phyloP scores from a whole-genome alignment of 2,113 vertebrate species.

The Spea bombifrons region DNA sequence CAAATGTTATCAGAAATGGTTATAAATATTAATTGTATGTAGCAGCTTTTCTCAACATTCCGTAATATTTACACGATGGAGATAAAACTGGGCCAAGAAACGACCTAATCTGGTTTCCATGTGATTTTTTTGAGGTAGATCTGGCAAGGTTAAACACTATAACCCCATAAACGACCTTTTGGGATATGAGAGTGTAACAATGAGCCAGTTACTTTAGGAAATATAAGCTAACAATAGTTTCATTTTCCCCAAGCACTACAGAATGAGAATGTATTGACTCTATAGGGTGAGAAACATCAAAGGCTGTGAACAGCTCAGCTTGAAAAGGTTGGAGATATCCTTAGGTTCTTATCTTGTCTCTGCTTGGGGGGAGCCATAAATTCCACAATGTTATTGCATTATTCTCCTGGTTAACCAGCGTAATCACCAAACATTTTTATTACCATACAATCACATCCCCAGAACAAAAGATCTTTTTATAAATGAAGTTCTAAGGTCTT shows the following conservation, averaged over 20 bases:
- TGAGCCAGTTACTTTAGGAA: background rate
- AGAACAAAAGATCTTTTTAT: constrained; percentile 20
- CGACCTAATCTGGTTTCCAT: too few relatives aligned
- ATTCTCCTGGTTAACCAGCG: constrained; percentile 40
- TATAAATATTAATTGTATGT: too few relatives aligned
- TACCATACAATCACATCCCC: constrained; percentile 39
- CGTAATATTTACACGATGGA: too few relatives aligned
- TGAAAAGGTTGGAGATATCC: constrained; percentile 69
- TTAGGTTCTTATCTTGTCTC: constrained; percentile 70
- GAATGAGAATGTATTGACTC: constrained; percentile 61
- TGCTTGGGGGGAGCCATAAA: constrained; percentile 73
- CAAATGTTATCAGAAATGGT: too few relatives aligned
- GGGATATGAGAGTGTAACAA: constrained; percentile 2
- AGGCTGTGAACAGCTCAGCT: constrained; percentile 67
- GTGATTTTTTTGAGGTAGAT: background rate
- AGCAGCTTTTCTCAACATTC: too few relatives aligned
- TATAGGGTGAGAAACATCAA: constrained; percentile 65
- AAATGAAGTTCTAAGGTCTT: too few relatives aligned
- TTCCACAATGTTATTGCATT: constrained; percentile 60
- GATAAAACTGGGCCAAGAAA: too few relatives aligned
- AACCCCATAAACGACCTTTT: too few relatives aligned
- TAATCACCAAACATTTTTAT: constrained; percentile 41
- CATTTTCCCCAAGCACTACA: constrained; percentile 5
- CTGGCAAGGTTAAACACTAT: background rate
- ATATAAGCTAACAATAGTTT: constrained; percentile 18